Evolutionary conservation across 2,797 vertebrate species (phyloP).

Genomic region (Urosaurus nigricauda): DNA sequence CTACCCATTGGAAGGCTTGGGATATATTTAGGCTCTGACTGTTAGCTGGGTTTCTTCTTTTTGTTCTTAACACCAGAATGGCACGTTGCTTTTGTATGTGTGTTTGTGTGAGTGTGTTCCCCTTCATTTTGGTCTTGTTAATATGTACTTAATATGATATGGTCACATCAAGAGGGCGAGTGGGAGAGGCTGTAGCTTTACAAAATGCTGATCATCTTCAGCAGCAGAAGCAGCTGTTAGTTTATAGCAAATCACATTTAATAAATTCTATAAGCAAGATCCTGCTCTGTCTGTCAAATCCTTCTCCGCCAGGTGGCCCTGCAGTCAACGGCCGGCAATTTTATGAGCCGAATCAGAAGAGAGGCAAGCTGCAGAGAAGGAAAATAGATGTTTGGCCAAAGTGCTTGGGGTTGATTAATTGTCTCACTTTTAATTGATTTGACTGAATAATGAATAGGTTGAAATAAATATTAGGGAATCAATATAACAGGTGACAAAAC

Average conservation of each 20-base stretch:
- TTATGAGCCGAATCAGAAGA: conserved; percentile 41
- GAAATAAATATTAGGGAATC: conserved; percentile 38
- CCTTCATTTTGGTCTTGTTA: conserved; percentile 54
- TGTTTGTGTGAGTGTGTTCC: background rate
- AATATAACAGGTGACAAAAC: background rate
- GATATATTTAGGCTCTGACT: background rate
- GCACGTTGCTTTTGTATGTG: background rate
- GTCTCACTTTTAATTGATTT: conserved; percentile 37
- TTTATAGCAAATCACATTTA: conserved; percentile 42
- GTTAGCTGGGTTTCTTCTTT: background rate
- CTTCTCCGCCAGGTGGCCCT: conserved; percentile 71
- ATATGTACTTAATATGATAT: conserved; percentile 5
- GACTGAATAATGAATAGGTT: conserved; percentile 36
- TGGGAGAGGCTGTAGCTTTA: conserved; percentile 22
- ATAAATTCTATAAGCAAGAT: conserved; percentile 45
- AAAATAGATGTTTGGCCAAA: conserved; percentile 15
- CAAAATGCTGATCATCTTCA: conserved; percentile 58
- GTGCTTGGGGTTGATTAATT: conserved; percentile 26
- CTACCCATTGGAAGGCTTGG: background rate
- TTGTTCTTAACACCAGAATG: background rate
- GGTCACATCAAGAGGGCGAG: conserved; percentile 49
- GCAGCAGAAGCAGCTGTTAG: conserved; percentile 60
- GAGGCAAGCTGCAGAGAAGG: conserved; percentile 10
- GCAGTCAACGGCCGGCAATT: conserved; percentile 58
- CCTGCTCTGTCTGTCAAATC: conserved; percentile 59